These are phyloP conservation scores for Watersipora subatra DNA, from an alignment of 1,140 invertebrate species.

Conservation along the genomic window DNA sequence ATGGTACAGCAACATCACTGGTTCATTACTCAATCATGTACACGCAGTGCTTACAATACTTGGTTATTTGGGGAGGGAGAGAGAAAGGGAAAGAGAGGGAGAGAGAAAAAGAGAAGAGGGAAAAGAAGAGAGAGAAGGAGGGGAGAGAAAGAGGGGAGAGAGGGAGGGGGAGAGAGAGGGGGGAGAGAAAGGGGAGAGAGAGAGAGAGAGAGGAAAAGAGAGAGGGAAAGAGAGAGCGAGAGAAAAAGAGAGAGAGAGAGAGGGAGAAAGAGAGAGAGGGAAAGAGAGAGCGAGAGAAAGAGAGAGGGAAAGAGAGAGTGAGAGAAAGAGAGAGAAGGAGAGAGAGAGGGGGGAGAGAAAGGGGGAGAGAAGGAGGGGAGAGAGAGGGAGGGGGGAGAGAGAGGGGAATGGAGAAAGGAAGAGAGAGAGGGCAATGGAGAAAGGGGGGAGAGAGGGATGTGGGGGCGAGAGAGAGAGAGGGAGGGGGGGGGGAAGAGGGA, in stretches of 20 bases:
- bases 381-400: not conserved
- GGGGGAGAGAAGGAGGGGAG: not conserved
- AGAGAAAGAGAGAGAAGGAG: not conserved
- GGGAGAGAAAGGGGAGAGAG: constrained; percentile 11
- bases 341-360: not conserved
- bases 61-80: not conserved
- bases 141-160: not conserved
- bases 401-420: too few species aligned
- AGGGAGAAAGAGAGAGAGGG: not conserved
- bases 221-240: too few species aligned
- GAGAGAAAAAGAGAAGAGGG: not conserved
- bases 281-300: too few species aligned
- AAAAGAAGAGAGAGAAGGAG: not conserved
- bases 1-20: constrained; percentile 7
- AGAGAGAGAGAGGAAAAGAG: constrained; percentile 5
- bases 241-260: constrained; percentile 7
- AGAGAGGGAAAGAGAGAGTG: constrained; percentile 2
- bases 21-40: not conserved
- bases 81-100: too few species aligned
- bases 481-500: not conserved
- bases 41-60: not conserved
- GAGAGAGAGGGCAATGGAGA: too few species aligned
- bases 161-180: not conserved
- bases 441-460: too few species aligned
- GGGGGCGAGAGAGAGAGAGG: too few species aligned